phyloP scores from a whole-genome alignment of 2,113 vertebrate genomes.

The Phoxinus phoxinus region DNA sequence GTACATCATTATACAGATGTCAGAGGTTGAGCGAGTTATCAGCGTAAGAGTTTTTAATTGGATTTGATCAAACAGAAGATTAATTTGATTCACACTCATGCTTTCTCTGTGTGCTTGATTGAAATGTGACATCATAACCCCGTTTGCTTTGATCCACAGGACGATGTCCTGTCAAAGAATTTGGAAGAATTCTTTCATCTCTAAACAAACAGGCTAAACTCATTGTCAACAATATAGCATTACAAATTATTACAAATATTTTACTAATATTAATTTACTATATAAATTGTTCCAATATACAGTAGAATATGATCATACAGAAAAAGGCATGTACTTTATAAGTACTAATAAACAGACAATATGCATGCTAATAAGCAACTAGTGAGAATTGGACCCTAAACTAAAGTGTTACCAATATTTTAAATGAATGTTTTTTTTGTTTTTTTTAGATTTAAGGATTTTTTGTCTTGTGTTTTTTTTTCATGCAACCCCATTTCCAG shows the following conservation, averaged over 20 bases:
- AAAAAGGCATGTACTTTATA: too few species aligned
- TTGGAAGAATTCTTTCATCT: background rate
- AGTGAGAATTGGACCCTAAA: too few species aligned
- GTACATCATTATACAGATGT: slow-evolving; percentile 7
- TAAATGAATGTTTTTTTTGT: background rate
- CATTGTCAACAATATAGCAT: background rate
- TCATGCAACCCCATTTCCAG: too few species aligned
- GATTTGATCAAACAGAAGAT: slow-evolving; percentile 14
- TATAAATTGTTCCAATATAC: background rate
- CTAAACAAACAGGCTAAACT: too few species aligned
- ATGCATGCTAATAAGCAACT: too few species aligned
- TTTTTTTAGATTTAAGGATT: background rate
- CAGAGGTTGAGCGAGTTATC: slow-evolving; percentile 6
- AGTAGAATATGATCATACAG: too few species aligned
- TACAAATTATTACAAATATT: background rate
- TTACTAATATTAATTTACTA: too few species aligned
- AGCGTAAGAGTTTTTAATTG: slow-evolving; percentile 41
- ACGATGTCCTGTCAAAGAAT: background rate
- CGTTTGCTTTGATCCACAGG: slow-evolving; percentile 8
- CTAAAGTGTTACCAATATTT: too few species aligned
- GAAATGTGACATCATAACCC: background rate
- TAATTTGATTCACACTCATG: background rate
- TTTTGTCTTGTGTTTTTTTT: too few species aligned
- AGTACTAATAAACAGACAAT: too few species aligned
- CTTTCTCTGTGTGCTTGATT: background rate